Evolutionary conservation across 1,140 invertebrate species (phyloP).

Genomic region (Daktulosphaira vitifoliae): DNA sequence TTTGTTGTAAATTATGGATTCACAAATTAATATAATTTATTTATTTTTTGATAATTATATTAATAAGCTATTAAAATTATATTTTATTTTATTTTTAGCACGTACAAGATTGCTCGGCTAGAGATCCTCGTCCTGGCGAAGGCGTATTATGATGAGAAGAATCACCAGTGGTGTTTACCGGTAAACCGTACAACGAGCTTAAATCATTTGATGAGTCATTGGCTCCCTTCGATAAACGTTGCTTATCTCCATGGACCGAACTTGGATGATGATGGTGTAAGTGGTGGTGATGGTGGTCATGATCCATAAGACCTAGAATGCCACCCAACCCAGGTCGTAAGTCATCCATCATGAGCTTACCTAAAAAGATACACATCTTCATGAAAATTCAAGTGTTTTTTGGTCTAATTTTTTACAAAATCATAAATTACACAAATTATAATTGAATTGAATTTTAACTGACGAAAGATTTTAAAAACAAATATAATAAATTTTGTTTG

Average conservation of each 20-base stretch:
- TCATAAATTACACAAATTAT: no score
- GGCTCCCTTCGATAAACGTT: slow-evolving; percentile 50
- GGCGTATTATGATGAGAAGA: slow-evolving; percentile 49
- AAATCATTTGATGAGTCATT: slow-evolving; percentile 49
- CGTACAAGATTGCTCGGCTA: slow-evolving; percentile 52
- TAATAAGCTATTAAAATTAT: no score
- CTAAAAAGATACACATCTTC: not conserved
- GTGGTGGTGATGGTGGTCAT: slow-evolving; percentile 53
- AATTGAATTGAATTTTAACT: no score
- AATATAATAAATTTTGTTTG: no score
- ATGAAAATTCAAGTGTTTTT: not conserved
- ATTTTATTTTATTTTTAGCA: no score
- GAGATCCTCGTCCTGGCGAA: slow-evolving; percentile 45
- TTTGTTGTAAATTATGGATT: no score
- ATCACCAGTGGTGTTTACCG: slow-evolving; percentile 36
- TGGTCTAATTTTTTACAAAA: no score
- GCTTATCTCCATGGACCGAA: slow-evolving; percentile 33
- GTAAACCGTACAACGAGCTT: slow-evolving; percentile 56
- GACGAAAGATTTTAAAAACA: no score
- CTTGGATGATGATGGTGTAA: slow-evolving; percentile 42
- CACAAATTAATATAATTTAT: no score
- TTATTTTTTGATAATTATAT: no score
- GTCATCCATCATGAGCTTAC: slow-evolving; percentile 60
- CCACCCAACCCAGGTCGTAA: slow-evolving; percentile 68
- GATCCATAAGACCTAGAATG: slow-evolving; percentile 67